phyloP scores from a whole-genome alignment of 2,113 vertebrate genomes.

The Pseudopodoces humilis region DNA sequence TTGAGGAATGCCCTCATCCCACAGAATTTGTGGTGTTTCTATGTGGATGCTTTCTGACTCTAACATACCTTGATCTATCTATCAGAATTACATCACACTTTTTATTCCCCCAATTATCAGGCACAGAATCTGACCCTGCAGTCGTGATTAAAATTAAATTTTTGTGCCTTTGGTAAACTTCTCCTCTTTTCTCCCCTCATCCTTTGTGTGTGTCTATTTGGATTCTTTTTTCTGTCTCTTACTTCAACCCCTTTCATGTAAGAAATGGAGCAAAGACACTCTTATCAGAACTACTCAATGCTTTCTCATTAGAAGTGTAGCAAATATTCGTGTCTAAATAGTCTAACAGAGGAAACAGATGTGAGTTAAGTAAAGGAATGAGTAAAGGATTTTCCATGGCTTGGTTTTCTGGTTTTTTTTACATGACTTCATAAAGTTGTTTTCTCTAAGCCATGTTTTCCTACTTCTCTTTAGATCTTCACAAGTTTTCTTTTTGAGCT shows the following conservation, averaged over 20 bases:
- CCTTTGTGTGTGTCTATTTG: not conserved
- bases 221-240: not conserved
- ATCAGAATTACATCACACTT: not conserved
- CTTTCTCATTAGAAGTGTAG: not conserved
- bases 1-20: not conserved
- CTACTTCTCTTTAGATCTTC: not conserved
- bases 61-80: not conserved
- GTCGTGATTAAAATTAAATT: not conserved
- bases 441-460: not conserved
- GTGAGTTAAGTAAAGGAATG: not conserved
- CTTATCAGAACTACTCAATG: not conserved
- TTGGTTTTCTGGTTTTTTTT: not conserved
- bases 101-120: not conserved
- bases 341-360: not conserved
- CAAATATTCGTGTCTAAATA: not conserved
- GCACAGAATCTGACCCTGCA: not conserved
- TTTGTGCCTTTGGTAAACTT: not conserved
- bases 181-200: not conserved
- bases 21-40: not conserved
- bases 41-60: not conserved
- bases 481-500: not conserved
- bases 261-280: not conserved
- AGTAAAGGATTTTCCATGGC: not conserved
- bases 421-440: not conserved
- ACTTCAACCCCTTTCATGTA: not conserved